Evolutionary conservation across 92 coral and sea anemone genomes (phyloP).

Genomic region (Umimayanthus kanabou): DNA sequence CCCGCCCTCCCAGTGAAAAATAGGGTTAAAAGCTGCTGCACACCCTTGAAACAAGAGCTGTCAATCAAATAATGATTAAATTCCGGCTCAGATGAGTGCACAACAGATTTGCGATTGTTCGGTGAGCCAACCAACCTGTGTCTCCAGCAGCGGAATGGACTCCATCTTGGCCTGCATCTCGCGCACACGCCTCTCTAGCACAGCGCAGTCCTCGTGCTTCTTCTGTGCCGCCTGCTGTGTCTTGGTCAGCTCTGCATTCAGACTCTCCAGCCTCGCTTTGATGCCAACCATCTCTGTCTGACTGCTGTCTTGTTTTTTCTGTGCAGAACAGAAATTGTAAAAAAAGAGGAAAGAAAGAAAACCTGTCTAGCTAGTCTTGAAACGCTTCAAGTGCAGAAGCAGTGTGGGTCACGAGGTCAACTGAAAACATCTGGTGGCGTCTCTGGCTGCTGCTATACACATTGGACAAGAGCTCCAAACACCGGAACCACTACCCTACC

Average conservation of each 20-base stretch:
- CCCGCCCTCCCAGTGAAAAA: no score
- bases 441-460: no score
- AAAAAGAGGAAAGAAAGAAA: no score
- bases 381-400: no score
- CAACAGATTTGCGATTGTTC: background rate
- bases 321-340: background rate
- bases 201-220: conserved; percentile 20
- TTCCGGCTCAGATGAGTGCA: background rate
- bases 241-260: conserved; percentile 21
- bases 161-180: conserved; percentile 5
- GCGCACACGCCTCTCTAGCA: conserved; percentile 18
- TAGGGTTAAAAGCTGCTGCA: no score
- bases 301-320: conserved; percentile 38
- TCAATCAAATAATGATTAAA: no score
- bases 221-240: conserved; percentile 4
- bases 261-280: conserved; percentile 34
- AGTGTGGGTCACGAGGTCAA: no score
- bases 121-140: conserved; percentile 10
- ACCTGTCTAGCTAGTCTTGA: no score
- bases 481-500: no score
- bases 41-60: no score
- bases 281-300: conserved; percentile 23
- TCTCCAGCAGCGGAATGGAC: conserved; percentile 14
- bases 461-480: no score
- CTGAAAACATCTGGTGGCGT: no score